Evolutionary conservation across 2,797 vertebrate genomes (phyloP).

Genomic region (Halcyon leucocephala): DNA sequence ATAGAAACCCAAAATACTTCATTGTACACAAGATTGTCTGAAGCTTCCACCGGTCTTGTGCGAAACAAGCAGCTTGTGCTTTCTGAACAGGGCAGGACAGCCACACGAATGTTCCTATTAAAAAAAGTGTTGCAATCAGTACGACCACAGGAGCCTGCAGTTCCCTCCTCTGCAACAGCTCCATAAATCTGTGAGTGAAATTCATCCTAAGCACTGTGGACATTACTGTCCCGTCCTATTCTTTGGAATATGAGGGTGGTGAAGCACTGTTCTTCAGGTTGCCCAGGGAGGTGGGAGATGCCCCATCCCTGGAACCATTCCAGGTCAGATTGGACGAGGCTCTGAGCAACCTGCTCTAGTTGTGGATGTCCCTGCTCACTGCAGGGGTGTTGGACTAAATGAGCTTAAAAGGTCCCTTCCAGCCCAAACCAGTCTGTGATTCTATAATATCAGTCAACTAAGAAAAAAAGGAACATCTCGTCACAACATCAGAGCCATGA

Average conservation of each 20-base stretch:
- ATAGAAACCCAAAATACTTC: conserved; percentile 91
- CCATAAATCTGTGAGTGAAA: neutral
- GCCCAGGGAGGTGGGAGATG: neutral
- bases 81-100: conserved; percentile 90
- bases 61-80: conserved; percentile 91
- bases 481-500: neutral
- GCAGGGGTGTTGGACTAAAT: neutral
- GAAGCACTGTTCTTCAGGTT: neutral
- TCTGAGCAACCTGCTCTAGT: neutral
- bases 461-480: neutral
- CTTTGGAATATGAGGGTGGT: neutral
- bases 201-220: neutral
- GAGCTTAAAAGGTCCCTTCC: neutral
- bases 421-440: neutral
- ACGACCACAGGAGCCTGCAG: neutral
- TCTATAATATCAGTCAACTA: neutral
- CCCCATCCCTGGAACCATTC: neutral
- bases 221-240: neutral
- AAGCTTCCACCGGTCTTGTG: conserved; percentile 79
- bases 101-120: conserved; percentile 88
- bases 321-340: neutral
- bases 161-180: neutral
- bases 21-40: conserved; percentile 83
- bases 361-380: neutral
- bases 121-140: neutral